Evolutionary conservation across 2,113 vertebrate genomes (phyloP).

Genomic region (Addax nasomaculatus): DNA sequence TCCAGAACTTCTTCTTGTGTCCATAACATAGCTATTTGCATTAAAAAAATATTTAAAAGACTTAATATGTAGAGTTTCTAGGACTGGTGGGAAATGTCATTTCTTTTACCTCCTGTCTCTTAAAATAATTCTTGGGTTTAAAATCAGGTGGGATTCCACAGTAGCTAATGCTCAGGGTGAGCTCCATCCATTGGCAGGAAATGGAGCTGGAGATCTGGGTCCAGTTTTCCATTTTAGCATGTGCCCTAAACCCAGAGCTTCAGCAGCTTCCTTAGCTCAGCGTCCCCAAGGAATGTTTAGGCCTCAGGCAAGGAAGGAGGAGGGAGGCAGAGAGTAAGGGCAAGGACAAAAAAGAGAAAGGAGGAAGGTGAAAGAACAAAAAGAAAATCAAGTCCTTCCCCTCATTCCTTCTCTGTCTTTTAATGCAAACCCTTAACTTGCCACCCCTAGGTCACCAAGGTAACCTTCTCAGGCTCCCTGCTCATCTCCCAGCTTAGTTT

Average conservation of each 20-base stretch:
- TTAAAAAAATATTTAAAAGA: background rate
- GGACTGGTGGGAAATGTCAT: background rate
- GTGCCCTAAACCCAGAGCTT: background rate
- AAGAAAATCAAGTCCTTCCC: background rate
- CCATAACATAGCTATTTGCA: background rate
- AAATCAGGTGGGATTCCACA: background rate
- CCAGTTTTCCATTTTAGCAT: background rate
- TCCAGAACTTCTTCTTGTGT: background rate
- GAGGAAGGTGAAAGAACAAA: background rate
- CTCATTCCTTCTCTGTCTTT: background rate
- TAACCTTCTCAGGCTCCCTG: background rate
- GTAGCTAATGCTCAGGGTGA: background rate
- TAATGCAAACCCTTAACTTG: background rate
- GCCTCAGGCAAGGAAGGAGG: background rate
- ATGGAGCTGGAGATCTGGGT: background rate
- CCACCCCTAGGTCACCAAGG: background rate
- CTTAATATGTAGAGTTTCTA: background rate
- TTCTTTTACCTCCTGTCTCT: conserved; percentile 11
- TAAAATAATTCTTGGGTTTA: background rate
- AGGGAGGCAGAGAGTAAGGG: background rate
- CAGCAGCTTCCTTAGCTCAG: background rate
- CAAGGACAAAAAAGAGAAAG: background rate
- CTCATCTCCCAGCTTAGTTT: background rate
- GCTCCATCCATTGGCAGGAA: background rate
- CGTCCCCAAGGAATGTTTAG: background rate